phyloP scores from a whole-genome alignment of 2,888 invertebrate genomes.

The Pristionchus exspectatus region DNA sequence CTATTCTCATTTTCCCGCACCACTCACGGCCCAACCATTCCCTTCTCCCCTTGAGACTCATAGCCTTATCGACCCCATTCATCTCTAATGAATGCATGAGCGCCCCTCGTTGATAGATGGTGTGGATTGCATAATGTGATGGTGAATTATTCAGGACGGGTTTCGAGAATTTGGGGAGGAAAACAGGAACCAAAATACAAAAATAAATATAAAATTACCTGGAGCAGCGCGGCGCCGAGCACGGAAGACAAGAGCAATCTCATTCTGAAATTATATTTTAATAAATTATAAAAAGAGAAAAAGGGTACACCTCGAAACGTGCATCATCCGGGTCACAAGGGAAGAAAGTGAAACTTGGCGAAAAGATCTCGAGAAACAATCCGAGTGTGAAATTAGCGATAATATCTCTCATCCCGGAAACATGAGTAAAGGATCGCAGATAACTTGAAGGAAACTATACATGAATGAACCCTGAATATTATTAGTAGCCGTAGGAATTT shows the following conservation, averaged over 20 bases:
- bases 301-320: not conserved
- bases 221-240: not conserved
- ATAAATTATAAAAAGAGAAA: not conserved
- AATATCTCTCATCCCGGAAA: not conserved
- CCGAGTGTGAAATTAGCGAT: conserved; percentile 3
- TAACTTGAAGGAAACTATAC: no score
- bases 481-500: no score
- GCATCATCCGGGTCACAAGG: not conserved
- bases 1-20: not conserved
- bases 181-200: not conserved
- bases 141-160: not conserved
- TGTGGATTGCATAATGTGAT: not conserved
- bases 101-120: not conserved
- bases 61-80: not conserved
- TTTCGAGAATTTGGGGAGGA: not conserved
- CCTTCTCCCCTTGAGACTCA: not conserved
- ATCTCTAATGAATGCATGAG: not conserved
- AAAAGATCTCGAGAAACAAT: not conserved
- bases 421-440: no score
- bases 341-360: not conserved
- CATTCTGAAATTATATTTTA: not conserved
- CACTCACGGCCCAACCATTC: not conserved
- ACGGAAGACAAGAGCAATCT: conserved; percentile 5
- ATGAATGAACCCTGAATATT: no score
- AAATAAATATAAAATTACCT: not conserved